These are phyloP conservation scores for Agrypnia vestita DNA, from an alignment of 1,140 invertebrate genomes.

Conservation along the genomic window DNA sequence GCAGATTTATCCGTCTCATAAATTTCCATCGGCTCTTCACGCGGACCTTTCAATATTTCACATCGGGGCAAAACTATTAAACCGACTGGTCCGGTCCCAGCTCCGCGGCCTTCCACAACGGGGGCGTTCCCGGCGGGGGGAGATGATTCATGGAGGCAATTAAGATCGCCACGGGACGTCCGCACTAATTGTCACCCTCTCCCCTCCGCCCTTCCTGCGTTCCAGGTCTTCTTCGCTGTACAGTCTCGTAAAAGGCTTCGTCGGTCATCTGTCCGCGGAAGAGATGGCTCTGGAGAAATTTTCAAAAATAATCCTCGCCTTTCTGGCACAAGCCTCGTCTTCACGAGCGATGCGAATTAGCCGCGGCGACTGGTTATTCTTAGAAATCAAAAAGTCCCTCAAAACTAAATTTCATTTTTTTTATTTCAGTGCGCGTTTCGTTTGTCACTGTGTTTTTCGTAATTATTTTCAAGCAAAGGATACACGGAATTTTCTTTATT, in stretches of 20 bases:
- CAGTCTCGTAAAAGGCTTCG: background rate
- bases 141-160: constrained; percentile 22
- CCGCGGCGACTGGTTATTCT: no score
- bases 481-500: no score
- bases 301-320: no score
- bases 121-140: background rate
- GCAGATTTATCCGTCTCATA: constrained; percentile 23
- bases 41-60: constrained; percentile 25
- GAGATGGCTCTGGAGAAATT: no score
- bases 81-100: constrained; percentile 8
- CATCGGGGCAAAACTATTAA: constrained; percentile 43
- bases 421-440: no score
- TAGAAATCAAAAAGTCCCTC: no score
- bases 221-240: no score
- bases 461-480: no score
- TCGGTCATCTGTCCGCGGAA: background rate
- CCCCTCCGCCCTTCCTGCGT: background rate
- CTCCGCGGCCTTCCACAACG: background rate
- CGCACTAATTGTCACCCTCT: constrained; percentile 34
- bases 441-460: no score
- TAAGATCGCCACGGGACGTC: constrained; percentile 26
- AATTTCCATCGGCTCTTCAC: constrained; percentile 30
- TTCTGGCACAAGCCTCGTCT: no score
- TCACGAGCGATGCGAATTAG: no score
- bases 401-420: no score